Percentiles rank a stretch among this genome's conserved stretches.
Evolutionary conservation across 2,888 invertebrate species (phyloP).

Genomic region (Andrena hattorfiana): DNA sequence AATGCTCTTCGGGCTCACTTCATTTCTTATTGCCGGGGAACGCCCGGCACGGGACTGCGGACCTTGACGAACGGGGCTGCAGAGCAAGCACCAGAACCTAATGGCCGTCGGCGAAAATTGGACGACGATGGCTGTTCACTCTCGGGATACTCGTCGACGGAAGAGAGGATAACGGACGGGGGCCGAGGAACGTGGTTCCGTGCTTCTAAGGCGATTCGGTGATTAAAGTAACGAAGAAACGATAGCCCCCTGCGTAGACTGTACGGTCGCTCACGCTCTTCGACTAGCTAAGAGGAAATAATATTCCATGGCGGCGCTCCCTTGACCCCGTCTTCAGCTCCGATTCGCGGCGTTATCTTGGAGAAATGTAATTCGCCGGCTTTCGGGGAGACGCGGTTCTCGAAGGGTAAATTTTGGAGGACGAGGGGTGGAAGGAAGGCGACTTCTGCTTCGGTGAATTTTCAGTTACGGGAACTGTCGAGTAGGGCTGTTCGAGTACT

Average conservation of each 20-base stretch:
- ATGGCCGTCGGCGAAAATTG: constrained; percentile 71
- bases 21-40: constrained; percentile 68
- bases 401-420: neutral
- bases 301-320: constrained; percentile 7
- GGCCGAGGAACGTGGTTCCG: constrained; percentile 27
- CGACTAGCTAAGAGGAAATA: constrained; percentile 5
- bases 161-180: constrained; percentile 23
- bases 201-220: constrained; percentile 59
- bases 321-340: neutral
- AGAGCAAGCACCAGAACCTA: constrained; percentile 64
- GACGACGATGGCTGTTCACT: constrained; percentile 65
- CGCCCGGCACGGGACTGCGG: constrained; percentile 53
- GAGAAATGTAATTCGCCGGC: neutral
- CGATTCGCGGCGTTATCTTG: constrained; percentile 1
- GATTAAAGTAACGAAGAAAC: constrained; percentile 66
- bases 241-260: constrained; percentile 39
- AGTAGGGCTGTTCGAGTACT: too few relatives aligned
- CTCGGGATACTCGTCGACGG: constrained; percentile 38
- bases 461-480: neutral
- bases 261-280: neutral
- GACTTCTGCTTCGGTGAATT: constrained; percentile 19
- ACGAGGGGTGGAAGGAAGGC: neutral
- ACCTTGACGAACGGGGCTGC: constrained; percentile 65
- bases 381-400: neutral
- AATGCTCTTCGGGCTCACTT: constrained; percentile 71